Evolutionary conservation across 2,888 invertebrate species (phyloP).

Genomic region (Dioctria linearis): DNA sequence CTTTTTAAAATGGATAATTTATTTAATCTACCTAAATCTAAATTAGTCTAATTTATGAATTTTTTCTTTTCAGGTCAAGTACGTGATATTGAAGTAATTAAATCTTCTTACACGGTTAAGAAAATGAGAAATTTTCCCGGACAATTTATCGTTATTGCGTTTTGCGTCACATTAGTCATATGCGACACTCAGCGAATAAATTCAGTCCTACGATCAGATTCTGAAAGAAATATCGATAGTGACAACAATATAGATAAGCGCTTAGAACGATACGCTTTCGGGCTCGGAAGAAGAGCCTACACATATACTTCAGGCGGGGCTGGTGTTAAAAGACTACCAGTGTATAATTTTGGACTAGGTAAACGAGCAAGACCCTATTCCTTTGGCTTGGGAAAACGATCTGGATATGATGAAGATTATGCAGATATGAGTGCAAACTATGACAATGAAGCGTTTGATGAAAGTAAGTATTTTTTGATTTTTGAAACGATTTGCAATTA

Average conservation of each 20-base stretch:
- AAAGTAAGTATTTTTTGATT: constrained; percentile 39
- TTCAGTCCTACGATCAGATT: constrained; percentile 61
- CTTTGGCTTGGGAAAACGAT: constrained; percentile 69
- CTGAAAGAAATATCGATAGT: constrained; percentile 49
- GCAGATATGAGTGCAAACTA: constrained; percentile 59
- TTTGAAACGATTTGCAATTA: too few species aligned
- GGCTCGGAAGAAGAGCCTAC: constrained; percentile 78
- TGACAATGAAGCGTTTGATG: constrained; percentile 33
- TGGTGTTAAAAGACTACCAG: constrained; percentile 69
- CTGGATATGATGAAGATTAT: constrained; percentile 62
- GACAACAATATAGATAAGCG: constrained; percentile 71
- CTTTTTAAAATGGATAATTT: too few species aligned
- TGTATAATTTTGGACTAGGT: constrained; percentile 70
- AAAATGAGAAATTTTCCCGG: constrained; percentile 61
- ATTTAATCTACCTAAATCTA: neutral
- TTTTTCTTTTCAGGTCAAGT: constrained; percentile 1
- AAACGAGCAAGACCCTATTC: constrained; percentile 70
- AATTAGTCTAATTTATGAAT: neutral
- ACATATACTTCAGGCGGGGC: constrained; percentile 68
- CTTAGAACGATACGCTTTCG: constrained; percentile 79
- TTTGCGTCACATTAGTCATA: constrained; percentile 63
- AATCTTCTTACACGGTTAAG: neutral
- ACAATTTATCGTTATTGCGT: constrained; percentile 63
- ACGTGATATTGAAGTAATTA: neutral
- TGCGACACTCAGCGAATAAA: constrained; percentile 62